Evolutionary conservation across 2,113 vertebrate genomes (phyloP), one percentile per base, ranked within the genome.

Genomic region (Ranitomeya variabilis): DNA sequence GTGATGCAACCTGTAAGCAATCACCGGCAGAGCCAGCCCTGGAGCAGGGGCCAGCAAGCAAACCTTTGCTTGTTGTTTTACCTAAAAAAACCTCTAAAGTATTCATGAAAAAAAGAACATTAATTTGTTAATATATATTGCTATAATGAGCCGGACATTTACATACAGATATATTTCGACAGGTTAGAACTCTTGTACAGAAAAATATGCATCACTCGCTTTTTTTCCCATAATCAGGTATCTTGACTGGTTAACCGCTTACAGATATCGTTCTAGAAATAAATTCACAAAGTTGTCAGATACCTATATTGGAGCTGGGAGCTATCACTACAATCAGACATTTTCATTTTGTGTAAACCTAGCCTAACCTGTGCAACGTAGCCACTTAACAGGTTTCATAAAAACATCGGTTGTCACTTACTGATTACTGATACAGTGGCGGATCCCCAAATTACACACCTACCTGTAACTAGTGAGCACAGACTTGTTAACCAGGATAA

Each of bases 401-500:
- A 18, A 18, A 66, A n/a, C 2, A 57, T 26, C 54, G n/a, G 10
- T 60, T 21, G n/a, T 59, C 60, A 31, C 13, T 80, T 2, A 60
- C n/a, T 23, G 21, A 57, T 55, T n/a, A 6, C 13, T 54, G 10
- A 1, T 55, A 18, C 6, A 26, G n/a, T 31, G 2, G 18, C 31
- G 52, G 16, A 10, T 74, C 9, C 19, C 85, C 15, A 7, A 21
- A 26, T 52, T 78, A n/a, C 21, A 19, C 51, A 23, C 96, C 93
- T 91, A 98, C 97, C 96, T 94, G 94, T 95, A 97, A 57, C 94
- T 91, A 19, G 97, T 98, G 87, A 99, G 91, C 89, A 99, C 94
- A 2, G 93, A 91, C 93, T 99, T 98, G 93, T 98, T 99, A 67
- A 98, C 93, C 90, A 98, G 92, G 85, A 97, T 96, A 13, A 97